Evolutionary conservation across 2,888 invertebrate genomes (phyloP), one percentile per base, ranked within the genome.

Genomic region (Rosalia funebris): DNA sequence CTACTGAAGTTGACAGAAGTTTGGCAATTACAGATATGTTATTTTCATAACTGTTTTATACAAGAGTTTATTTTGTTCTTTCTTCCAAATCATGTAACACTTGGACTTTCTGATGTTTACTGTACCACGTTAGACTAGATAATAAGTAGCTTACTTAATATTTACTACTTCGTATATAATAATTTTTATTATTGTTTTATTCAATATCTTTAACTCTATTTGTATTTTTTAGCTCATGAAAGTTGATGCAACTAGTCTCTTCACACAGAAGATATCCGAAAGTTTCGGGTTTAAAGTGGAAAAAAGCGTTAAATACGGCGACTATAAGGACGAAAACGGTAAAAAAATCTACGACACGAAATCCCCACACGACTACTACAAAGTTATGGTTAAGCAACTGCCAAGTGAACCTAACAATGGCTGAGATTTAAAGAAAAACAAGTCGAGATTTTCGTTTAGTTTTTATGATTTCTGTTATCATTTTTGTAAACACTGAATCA

Each of bases 171-270:
- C n/a, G n/a, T n/a, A n/a, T n/a, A n/a, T n/a, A n/a, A n/a, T n/a
- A n/a, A n/a, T n/a, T n/a, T n/a, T n/a, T n/a, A n/a, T n/a, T n/a
- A n/a, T n/a, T n/a, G n/a, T n/a, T n/a, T n/a, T n/a, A n/a, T n/a
- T n/a, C n/a, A n/a, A n/a, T n/a, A n/a, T n/a, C n/a, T n/a, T n/a
- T n/a, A n/a, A n/a, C n/a, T n/a, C n/a, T n/a, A n/a, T n/a, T n/a
- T n/a, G n/a, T n/a, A n/a, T n/a, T 52, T 84, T 84, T 37, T 83
- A 91, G 90, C 75, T 93, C 16, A 86, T 93, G 71, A 93, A 92
- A 81, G 90, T 89, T 12, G 93, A 93, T 76, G 92, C 93, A 0
- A 93, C 93, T 0, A 92, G 93, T 14, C 85, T 88, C 1, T 93
- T 86, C 74, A 93, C 93, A 0, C 92, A 93, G 75, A 89, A 89